phyloP scores from a whole-genome alignment of 2,113 vertebrate species.

The Sylvietta virens region DNA sequence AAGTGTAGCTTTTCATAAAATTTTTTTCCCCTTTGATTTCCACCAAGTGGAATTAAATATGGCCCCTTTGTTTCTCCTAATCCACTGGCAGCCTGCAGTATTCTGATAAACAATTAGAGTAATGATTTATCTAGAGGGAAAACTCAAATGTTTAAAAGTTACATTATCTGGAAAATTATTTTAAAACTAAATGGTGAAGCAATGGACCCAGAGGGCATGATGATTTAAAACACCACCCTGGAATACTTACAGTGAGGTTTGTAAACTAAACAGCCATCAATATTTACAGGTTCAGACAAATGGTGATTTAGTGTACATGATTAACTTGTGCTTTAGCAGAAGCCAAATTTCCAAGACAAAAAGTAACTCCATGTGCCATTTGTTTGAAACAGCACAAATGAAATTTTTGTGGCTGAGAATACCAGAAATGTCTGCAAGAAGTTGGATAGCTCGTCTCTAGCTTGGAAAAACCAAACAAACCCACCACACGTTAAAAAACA shows the following conservation, averaged over 20 bases:
- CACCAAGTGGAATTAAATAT: not conserved
- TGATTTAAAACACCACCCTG: not conserved
- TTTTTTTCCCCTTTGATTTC: not conserved
- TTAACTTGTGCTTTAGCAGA: not conserved
- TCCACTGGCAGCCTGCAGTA: not conserved
- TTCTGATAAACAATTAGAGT: conserved; percentile 35
- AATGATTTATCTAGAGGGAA: conserved; percentile 30
- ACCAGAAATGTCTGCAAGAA: not conserved
- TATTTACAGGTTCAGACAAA: conserved; percentile 10
- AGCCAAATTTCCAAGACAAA: not conserved
- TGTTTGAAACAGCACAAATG: not conserved
- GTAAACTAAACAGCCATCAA: not conserved
- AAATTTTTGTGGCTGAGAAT: not conserved
- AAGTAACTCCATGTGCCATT: not conserved
- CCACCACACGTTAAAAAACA: not conserved
- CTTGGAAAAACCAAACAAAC: not conserved
- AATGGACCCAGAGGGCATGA: not conserved
- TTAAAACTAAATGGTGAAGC: not conserved
- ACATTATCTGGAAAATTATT: conserved; percentile 35
- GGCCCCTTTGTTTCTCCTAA: not conserved
- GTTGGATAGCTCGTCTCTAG: not conserved
- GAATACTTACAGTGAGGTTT: not conserved
- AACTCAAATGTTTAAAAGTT: not conserved
- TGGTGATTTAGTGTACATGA: not conserved
- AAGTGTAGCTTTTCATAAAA: not conserved